Evolutionary conservation across 2,888 invertebrate species (phyloP), one percentile per base, ranked within the genome.

Genomic region (Tetranychus truncatus): DNA sequence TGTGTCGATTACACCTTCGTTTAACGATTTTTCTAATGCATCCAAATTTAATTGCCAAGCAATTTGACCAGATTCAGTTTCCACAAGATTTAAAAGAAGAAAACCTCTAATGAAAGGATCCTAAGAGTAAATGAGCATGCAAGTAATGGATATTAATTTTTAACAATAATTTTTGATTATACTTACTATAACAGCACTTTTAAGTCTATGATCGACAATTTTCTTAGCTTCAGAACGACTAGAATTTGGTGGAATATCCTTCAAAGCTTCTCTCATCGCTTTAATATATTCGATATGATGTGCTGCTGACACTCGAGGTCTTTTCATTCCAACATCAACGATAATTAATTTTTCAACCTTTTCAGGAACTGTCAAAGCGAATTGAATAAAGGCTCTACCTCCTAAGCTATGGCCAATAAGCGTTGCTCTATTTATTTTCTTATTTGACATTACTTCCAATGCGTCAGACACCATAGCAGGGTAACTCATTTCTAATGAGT

Each of bases 401-500:
- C 73, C 73, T 21, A 73, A 11, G n/a, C 65, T 65, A 24, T 73
- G 73, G n/a, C 73, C 73, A 65, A 73, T 65, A 8, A 65, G 11
- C 8, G 45, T 66, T 20, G 55, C 65, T 65, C 55, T 65, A 20
- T 73, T 66, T 18, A 73, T 21, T 20, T 44, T 21, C n/a, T 65
- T 46, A 55, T 65, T 21, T 11, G 21, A 9, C 73, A 73, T 73
- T 5, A 73, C 18, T n/a, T 73, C n/a, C 18, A 24, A n/a, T 65
- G 45, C 15, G 55, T 73, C 73, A 11, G 21, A 34, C 5, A 65
- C 65, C 18, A 73, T 73, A 24, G 65, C 24, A n/a, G 55, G 20
- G 55, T 65, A 65, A 66, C 34, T 73, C 21, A 73, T 34, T n/a
- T 55, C 66, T 9, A 7, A 3, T 9, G 73, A 24, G 9, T 73